These are phyloP conservation scores for Hirtodrosophila duncani DNA, from an alignment of 2,888 invertebrate species.

Conservation along the genomic window DNA sequence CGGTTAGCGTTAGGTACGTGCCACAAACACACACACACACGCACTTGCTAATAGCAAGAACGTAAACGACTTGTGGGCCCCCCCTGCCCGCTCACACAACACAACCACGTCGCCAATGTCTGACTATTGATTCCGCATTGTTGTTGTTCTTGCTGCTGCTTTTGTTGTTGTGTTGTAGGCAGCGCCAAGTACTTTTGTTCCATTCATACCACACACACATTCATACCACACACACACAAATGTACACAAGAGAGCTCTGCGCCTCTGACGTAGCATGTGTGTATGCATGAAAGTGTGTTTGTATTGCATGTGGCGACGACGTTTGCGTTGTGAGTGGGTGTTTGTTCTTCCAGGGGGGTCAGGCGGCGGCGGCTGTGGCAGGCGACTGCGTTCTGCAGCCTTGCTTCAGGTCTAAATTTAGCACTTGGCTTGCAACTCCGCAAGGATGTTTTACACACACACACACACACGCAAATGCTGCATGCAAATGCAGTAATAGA, in stretches of 20 bases:
- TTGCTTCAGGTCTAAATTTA: conserved; percentile 69
- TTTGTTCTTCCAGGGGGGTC: neutral
- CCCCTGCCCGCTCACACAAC: conserved; percentile 10
- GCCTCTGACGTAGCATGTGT: conserved; percentile 27
- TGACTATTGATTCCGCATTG: conserved; percentile 60
- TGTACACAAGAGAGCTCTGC: conserved; percentile 22
- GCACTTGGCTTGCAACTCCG: conserved; percentile 67
- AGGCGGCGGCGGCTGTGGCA: conserved; percentile 29
- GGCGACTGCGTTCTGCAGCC: conserved; percentile 66
- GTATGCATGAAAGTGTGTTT: too few relatives aligned
- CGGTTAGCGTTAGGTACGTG: conserved; percentile 44
- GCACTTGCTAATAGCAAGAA: conserved; percentile 16
- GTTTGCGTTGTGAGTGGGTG: conserved; percentile 18
- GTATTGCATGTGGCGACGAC: conserved; percentile 23
- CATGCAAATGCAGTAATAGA: neutral
- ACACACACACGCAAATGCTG: conserved; percentile 10
- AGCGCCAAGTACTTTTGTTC: conserved; percentile 62
- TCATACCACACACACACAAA: conserved; percentile 18
- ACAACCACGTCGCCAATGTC: conserved; percentile 32
- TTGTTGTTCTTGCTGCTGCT: conserved; percentile 42
- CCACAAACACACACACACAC: conserved; percentile 14
- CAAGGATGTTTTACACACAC: conserved; percentile 48
- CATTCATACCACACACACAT: conserved; percentile 55
- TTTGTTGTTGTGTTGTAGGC: conserved; percentile 30
- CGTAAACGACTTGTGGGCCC: conserved; percentile 34